Conservation (phyloP, 2,888 invertebrate species). For the Linnaemya tessellans region DNA sequence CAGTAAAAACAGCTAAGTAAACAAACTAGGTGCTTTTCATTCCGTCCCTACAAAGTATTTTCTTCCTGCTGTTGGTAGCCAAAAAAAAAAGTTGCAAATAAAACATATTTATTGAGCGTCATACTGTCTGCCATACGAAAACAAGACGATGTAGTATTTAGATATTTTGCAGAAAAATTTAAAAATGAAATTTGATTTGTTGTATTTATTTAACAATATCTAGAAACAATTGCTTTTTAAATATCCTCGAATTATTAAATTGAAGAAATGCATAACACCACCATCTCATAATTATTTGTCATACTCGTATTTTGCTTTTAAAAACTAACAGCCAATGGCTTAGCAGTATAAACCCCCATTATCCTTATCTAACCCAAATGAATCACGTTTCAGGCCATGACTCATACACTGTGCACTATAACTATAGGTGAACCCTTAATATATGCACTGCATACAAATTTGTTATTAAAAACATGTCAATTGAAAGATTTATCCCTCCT, state of each 20-base stretch:
- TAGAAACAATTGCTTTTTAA: neutral
- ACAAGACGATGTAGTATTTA: constrained; percentile 17
- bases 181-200: constrained; percentile 20
- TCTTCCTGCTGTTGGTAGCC: constrained; percentile 9
- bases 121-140: constrained; percentile 40
- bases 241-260: constrained; percentile 56
- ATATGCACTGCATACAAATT: neutral
- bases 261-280: neutral
- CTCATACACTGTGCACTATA: neutral
- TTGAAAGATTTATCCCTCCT: too few species aligned
- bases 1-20: constrained; percentile 14
- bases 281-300: constrained; percentile 32
- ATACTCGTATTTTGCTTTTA: constrained; percentile 10
- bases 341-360: neutral
- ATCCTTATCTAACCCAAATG: constrained; percentile 24
- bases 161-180: constrained; percentile 12
- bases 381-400: constrained; percentile 20
- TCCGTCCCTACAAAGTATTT: constrained; percentile 29
- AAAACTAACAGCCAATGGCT: constrained; percentile 2
- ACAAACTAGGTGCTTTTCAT: constrained; percentile 31
- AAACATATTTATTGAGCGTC: constrained; percentile 35
- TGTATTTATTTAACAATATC: neutral
- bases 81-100: constrained; percentile 11
- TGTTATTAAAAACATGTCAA: too few species aligned
- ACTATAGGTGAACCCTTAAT: neutral